A percentile compares a stretch with the other conserved stretches of the same genome.
Conservation (phyloP, 2,888 invertebrate genomes). For the Eupithecia abbreviata region DNA sequence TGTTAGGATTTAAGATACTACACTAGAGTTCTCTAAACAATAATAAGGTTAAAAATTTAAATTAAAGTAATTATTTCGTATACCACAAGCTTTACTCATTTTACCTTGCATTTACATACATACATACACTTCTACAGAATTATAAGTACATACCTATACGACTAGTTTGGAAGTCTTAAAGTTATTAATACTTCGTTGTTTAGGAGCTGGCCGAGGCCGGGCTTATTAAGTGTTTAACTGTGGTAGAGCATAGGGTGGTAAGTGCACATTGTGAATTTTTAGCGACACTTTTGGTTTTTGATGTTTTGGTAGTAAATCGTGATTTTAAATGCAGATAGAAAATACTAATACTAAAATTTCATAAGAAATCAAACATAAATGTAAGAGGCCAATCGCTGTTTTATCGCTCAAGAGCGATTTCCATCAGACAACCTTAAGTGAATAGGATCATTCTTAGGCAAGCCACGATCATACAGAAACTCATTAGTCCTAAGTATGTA, state of each 20-base stretch:
- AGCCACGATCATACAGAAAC: not conserved
- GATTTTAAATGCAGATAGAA: not conserved
- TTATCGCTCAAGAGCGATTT: not conserved
- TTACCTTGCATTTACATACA: not conserved
- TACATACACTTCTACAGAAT: not conserved
- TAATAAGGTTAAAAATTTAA: no score
- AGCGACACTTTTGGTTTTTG: not conserved
- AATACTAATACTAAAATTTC: not conserved
- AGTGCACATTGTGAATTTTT: conserved; percentile 39
- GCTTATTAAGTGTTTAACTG: conserved; percentile 58
- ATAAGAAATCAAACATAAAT: not conserved
- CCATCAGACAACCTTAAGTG: not conserved
- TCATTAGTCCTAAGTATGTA: not conserved
- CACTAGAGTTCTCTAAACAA: no score
- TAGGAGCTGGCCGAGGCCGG: conserved; percentile 57
- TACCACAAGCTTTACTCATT: not conserved
- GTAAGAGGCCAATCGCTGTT: not conserved
- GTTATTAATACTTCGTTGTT: conserved; percentile 79
- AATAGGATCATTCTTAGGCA: not conserved
- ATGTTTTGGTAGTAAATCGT: not conserved
- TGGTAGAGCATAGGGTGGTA: conserved; percentile 42
- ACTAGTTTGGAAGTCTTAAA: conserved; percentile 69
- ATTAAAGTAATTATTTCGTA: no score
- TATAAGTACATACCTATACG: not conserved
- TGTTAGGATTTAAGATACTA: no score